A percentile compares a stretch with the other conserved stretches of the same genome.
Conservation (phyloP, 1,140 invertebrate genomes). For the Cotesia chilonis region DNA sequence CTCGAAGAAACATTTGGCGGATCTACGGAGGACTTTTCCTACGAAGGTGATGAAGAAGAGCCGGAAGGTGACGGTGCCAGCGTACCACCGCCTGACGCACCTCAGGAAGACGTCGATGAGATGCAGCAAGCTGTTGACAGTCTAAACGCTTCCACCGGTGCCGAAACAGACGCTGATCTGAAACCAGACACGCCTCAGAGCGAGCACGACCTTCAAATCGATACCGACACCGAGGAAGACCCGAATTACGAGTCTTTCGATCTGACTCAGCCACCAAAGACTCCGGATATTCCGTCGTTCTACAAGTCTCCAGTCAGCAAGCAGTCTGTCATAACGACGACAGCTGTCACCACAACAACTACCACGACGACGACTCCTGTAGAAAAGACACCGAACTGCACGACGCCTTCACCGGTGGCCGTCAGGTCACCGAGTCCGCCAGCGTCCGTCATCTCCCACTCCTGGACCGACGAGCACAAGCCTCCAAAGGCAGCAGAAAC, state of each 20-base stretch:
- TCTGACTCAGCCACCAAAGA: conserved; percentile 60
- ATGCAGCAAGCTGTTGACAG: conserved; percentile 81
- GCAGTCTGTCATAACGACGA: too few relatives aligned
- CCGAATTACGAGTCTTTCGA: conserved; percentile 69
- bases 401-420: conserved; percentile 34
- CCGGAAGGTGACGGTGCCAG: conserved; percentile 55
- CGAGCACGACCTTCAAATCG: conserved; percentile 84
- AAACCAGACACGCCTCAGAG: conserved; percentile 87
- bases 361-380: too few relatives aligned
- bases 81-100: conserved; percentile 64
- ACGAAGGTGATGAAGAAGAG: conserved; percentile 64
- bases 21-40: conserved; percentile 67
- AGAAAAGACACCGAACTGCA: conserved; percentile 49
- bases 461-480: conserved; percentile 56
- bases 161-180: conserved; percentile 72
- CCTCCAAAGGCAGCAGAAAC: conserved; percentile 27
- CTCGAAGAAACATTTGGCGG: conserved; percentile 83
- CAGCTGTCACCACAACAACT: too few relatives aligned
- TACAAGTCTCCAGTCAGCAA: conserved; percentile 55
- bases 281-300: conserved; percentile 62
- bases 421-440: conserved; percentile 47
- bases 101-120: conserved; percentile 78
- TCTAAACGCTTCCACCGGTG: conserved; percentile 69
- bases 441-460: conserved; percentile 56
- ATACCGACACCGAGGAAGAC: conserved; percentile 83